Evolutionary conservation across 2,888 invertebrate genomes (phyloP).

Genomic region (Aleiodes leptofemur): DNA sequence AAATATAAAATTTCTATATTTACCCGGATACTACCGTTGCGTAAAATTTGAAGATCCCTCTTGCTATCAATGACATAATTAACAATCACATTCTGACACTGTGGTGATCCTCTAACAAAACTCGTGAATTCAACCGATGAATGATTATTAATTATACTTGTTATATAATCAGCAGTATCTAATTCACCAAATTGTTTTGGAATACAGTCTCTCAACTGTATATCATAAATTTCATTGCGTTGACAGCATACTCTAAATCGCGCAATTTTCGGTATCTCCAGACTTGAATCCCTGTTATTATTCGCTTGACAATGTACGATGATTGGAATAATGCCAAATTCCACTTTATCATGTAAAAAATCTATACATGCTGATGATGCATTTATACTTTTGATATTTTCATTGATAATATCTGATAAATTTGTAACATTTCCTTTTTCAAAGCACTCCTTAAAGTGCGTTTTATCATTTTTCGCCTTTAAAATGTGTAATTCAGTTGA

Average conservation of each 20-base stretch:
- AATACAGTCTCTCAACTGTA: conserved; percentile 50
- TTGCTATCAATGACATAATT: conserved; percentile 57
- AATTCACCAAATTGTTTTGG: neutral
- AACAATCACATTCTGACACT: conserved; percentile 56
- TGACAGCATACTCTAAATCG: conserved; percentile 60
- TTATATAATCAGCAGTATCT: conserved; percentile 27
- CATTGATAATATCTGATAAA: conserved; percentile 38
- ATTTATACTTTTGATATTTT: conserved; percentile 20
- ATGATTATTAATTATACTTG: neutral
- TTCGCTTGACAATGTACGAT: conserved; percentile 56
- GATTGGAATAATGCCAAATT: conserved; percentile 43
- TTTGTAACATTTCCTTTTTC: conserved; percentile 26
- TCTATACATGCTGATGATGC: conserved; percentile 58
- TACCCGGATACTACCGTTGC: conserved; percentile 47
- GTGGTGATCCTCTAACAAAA: conserved; percentile 51
- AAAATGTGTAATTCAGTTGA: conserved; percentile 12
- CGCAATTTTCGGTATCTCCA: conserved; percentile 45
- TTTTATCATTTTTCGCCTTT: neutral
- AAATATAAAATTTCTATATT: conserved; percentile 15
- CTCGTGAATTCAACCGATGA: conserved; percentile 36
- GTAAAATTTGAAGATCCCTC: conserved; percentile 37
- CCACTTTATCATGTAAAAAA: conserved; percentile 49
- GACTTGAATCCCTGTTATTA: conserved; percentile 17
- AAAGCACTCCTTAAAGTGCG: conserved; percentile 34
- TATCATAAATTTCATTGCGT: conserved; percentile 50